These are phyloP conservation scores for Rhamphomyia laevipes DNA, from an alignment of 2,888 invertebrate genomes.

Conservation along the genomic window DNA sequence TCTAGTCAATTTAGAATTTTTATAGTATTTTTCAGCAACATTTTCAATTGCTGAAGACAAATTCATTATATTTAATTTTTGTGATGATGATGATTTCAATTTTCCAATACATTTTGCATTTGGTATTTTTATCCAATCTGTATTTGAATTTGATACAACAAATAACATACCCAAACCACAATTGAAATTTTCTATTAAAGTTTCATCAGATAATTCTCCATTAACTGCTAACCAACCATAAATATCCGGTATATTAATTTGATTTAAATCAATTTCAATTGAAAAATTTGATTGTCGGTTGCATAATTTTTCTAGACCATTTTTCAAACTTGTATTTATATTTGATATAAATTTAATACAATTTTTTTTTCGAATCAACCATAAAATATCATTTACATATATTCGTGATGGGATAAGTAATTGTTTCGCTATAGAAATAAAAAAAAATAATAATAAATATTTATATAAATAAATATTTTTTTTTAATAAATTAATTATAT, in stretches of 20 bases:
- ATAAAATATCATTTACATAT: conserved; percentile 66
- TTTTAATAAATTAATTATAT: conserved; percentile 14
- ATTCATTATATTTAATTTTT: conserved; percentile 46
- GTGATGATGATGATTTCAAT: conserved; percentile 18
- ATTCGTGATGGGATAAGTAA: conserved; percentile 77
- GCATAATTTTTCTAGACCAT: conserved; percentile 78
- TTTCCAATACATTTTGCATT: conserved; percentile 41
- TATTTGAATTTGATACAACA: conserved; percentile 47
- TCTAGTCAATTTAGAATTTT: neutral
- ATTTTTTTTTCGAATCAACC: conserved; percentile 51
- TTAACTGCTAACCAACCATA: conserved; percentile 80
- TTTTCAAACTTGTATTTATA: conserved; percentile 82
- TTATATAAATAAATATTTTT: neutral
- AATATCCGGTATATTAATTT: conserved; percentile 62
- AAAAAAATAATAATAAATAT: conserved; percentile 9
- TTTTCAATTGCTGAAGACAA: conserved; percentile 54
- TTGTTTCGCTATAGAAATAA: conserved; percentile 51
- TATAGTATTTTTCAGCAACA: conserved; percentile 27
- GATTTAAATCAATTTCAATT: conserved; percentile 56
- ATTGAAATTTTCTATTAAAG: conserved; percentile 87
- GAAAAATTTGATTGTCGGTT: conserved; percentile 56
- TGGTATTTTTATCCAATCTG: conserved; percentile 42
- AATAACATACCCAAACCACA: conserved; percentile 87
- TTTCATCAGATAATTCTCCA: conserved; percentile 59
- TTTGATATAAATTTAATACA: conserved; percentile 81